phyloP scores from a whole-genome alignment of 2,888 invertebrate genomes.

The Hydrotaea cyrtoneurina region DNA sequence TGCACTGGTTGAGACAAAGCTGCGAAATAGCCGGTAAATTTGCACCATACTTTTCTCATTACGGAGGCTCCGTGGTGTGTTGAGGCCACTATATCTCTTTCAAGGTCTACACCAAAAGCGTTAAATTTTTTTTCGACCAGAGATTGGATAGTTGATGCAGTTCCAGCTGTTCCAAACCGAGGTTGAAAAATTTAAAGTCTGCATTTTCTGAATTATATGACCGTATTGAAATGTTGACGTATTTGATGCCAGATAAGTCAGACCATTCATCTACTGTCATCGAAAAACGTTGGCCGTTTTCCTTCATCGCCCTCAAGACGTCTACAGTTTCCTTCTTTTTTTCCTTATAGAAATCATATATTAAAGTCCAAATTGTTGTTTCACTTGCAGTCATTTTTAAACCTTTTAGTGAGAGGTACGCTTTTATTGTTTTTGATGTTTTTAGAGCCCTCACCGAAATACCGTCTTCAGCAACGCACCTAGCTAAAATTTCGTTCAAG shows the following conservation, averaged over 20 bases:
- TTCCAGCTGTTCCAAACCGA: background rate
- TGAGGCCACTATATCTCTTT: constrained; percentile 20
- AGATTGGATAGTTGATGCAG: constrained; percentile 5
- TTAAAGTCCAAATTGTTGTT: too few relatives aligned
- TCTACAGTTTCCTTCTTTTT: background rate
- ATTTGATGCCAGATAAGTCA: background rate
- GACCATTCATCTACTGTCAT: background rate
- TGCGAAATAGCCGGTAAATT: constrained; percentile 5
- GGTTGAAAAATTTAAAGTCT: too few relatives aligned
- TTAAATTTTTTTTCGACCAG: background rate
- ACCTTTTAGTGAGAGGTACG: too few relatives aligned
- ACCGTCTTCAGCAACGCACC: constrained; percentile 21
- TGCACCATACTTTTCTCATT: constrained; percentile 38
- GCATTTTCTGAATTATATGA: background rate
- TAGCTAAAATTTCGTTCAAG: too few relatives aligned
- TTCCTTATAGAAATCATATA: too few relatives aligned
- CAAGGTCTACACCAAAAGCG: constrained; percentile 3
- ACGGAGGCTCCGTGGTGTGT: constrained; percentile 31
- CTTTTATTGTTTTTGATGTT: too few relatives aligned
- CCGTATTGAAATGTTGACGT: too few relatives aligned
- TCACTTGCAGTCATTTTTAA: too few relatives aligned
- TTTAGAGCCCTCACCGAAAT: background rate
- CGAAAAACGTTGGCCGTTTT: too few relatives aligned
- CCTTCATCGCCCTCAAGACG: too few relatives aligned
- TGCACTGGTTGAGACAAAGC: constrained; percentile 1